Percentiles rank a stretch among this genome's conserved stretches.
phyloP scores from a whole-genome alignment of 2,797 vertebrate species.

The Lophotriccus pileatus region DNA sequence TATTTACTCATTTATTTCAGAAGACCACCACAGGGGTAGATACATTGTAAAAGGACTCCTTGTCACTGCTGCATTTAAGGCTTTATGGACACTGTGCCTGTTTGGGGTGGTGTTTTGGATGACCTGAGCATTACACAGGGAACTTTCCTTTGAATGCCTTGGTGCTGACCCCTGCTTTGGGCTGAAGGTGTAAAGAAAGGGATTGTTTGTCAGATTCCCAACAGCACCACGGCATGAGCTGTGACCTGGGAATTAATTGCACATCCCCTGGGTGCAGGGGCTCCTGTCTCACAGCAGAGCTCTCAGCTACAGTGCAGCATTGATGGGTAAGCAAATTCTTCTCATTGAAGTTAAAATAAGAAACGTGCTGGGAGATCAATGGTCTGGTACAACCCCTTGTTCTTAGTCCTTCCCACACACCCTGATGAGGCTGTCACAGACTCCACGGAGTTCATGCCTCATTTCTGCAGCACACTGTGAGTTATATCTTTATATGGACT shows the following conservation, averaged over 20 bases:
- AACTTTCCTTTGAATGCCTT: background rate
- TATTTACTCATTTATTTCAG: background rate
- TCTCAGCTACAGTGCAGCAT: background rate
- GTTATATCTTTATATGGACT: background rate
- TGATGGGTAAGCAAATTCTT: background rate
- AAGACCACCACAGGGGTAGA: background rate
- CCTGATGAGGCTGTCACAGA: constrained; percentile 8
- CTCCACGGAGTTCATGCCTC: background rate
- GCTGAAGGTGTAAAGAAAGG: background rate
- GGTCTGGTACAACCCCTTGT: constrained; percentile 44
- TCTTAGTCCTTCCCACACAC: constrained; percentile 27
- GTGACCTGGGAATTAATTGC: background rate
- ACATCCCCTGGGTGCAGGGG: background rate
- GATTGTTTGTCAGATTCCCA: background rate
- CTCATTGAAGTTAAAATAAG: constrained; percentile 21
- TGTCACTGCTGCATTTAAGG: accelerated
- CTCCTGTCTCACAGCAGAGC: background rate
- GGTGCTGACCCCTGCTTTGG: background rate
- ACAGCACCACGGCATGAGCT: accelerated
- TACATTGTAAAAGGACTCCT: background rate
- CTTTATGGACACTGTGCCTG: accelerated
- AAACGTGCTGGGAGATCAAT: constrained; percentile 7
- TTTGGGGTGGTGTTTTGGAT: accelerated
- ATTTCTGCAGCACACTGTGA: background rate
- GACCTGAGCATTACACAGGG: background rate